Evolutionary conservation across 1,140 invertebrate genomes (phyloP).

Genomic region (Wiebesia pumilae): DNA sequence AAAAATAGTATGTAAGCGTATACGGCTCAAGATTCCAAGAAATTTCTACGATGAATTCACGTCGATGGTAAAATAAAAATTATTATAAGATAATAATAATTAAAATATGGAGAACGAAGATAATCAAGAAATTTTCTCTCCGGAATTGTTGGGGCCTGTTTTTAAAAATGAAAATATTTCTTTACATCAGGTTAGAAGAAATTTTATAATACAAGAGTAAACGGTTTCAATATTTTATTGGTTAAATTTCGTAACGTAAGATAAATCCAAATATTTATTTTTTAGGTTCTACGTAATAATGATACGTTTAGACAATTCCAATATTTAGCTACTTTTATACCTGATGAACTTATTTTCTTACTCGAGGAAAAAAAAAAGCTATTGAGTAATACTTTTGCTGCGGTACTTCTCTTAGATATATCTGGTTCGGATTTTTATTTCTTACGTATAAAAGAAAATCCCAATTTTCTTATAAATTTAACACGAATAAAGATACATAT

Average conservation of each 20-base stretch:
- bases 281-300: conserved; percentile 20
- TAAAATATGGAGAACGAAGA: not conserved
- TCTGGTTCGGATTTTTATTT: conserved; percentile 48
- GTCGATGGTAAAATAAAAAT: conserved; percentile 41
- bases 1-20: not conserved
- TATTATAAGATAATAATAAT: conserved; percentile 52
- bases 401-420: conserved; percentile 55
- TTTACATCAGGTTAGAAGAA: conserved; percentile 58
- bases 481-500: conserved; percentile 15
- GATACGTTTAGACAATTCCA: conserved; percentile 40
- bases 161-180: conserved; percentile 49
- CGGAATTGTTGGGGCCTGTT: conserved; percentile 61
- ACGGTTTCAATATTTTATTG: conserved; percentile 1
- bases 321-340: conserved; percentile 59
- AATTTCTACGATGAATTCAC: not conserved
- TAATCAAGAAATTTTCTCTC: conserved; percentile 46
- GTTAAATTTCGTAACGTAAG: not conserved
- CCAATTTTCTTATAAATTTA: not conserved
- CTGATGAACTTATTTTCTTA: conserved; percentile 58
- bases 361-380: conserved; percentile 49
- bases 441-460: not conserved
- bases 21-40: not conserved
- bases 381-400: conserved; percentile 1
- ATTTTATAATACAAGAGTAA: not conserved
- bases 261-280: too few species aligned